Percentiles rank a stretch among this genome's conserved stretches.
phyloP scores from a whole-genome alignment of 2,113 vertebrate genomes.

The Varanus salvator region DNA sequence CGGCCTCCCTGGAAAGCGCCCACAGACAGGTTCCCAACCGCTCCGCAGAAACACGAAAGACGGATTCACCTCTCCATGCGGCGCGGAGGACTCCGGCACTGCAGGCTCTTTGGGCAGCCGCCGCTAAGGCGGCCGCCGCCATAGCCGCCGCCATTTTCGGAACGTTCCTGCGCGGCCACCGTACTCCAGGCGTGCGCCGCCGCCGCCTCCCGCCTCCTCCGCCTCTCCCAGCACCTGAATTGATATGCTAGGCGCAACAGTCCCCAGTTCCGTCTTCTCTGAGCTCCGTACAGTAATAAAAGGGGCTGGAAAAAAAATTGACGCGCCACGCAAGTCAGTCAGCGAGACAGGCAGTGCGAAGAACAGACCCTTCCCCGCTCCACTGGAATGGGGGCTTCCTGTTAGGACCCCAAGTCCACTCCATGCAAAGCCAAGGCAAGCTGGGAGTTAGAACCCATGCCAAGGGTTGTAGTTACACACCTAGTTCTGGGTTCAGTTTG shows the following conservation, averaged over 20 bases:
- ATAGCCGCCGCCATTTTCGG: slow-evolving; percentile 37
- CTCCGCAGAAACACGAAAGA: not conserved
- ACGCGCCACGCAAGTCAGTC: accelerated
- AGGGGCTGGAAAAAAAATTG: accelerated
- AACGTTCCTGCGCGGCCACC: not conserved
- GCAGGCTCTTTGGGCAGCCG: not conserved
- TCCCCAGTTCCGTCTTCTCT: not conserved
- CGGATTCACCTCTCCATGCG: slow-evolving; percentile 51
- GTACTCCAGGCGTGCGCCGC: not conserved
- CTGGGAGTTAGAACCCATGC: accelerated
- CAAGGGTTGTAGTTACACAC: not conserved
- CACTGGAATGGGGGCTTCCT: accelerated
- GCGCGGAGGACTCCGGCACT: not conserved
- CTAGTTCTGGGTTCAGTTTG: not conserved
- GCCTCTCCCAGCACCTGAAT: not conserved
- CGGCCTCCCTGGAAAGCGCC: too few species aligned
- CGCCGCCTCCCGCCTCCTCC: not conserved
- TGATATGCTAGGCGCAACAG: not conserved
- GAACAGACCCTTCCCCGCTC: not conserved
- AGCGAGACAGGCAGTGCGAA: accelerated
- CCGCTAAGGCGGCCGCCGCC: slow-evolving; percentile 45
- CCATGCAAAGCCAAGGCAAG: too few species aligned
- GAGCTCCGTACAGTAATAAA: not conserved
- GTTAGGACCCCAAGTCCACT: slow-evolving; percentile 6
- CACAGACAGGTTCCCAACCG: not conserved